phyloP scores from a whole-genome alignment of 2,888 invertebrate species.

The Minunthozetes semirufus region DNA sequence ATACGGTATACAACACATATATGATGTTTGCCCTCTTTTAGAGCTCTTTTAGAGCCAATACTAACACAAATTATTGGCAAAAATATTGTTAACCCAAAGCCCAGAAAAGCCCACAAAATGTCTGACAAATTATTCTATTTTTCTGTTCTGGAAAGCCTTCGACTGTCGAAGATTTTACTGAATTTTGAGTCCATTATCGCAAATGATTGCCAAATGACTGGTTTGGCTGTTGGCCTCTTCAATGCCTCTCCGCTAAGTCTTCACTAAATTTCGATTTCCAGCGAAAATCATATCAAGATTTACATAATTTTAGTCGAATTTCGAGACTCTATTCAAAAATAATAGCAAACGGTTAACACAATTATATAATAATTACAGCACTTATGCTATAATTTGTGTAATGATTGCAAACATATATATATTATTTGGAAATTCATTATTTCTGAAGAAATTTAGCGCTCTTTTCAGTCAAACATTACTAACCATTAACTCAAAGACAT shows the following conservation, averaged over 20 bases:
- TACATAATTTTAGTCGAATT: neutral
- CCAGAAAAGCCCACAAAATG: neutral
- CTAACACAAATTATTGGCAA: neutral
- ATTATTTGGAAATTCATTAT: neutral
- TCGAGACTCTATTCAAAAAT: neutral
- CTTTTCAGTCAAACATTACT: neutral
- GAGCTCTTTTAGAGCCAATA: neutral
- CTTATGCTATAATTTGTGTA: neutral
- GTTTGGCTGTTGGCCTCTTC: neutral
- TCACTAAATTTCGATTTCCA: neutral
- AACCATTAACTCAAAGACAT: neutral
- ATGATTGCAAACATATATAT: neutral
- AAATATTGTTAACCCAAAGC: neutral
- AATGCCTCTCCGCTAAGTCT: neutral
- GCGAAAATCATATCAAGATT: neutral
- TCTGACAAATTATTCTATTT: neutral
- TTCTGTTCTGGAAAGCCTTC: neutral
- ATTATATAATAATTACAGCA: neutral
- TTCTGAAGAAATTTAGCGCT: neutral
- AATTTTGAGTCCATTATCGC: neutral
- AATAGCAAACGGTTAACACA: neutral
- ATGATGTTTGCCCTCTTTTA: neutral
- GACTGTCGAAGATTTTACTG: neutral
- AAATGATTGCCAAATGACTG: neutral
- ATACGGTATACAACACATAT: too few species aligned